Evolutionary conservation across 2,888 invertebrate genomes (phyloP), one percentile per base, ranked within the genome.

Genomic region (Drosophila nr. perissopoda): DNA sequence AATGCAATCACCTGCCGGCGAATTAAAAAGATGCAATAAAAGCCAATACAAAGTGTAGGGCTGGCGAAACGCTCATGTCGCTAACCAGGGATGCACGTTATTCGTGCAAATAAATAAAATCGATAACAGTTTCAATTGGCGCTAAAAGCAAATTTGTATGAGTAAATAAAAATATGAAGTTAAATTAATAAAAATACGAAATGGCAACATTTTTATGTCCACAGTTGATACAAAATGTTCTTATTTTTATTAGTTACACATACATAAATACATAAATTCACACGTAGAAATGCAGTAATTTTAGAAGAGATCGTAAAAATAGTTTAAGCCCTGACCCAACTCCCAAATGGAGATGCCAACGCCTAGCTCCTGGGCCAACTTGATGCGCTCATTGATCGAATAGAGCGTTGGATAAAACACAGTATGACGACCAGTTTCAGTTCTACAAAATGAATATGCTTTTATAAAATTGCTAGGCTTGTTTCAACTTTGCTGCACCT

Each of bases 311-410:
- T 99, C 98, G 92, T 98, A 99, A 93, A 99, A 99, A 92, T 97
- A 99, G 93, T 98, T 96, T 25, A 99, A 94, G 29, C 99, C 99
- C 93, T 99, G 99, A 0, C 99, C 99, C n/a, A 98, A 93, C 92
- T 99, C 99, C 99, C 99, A 99, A 86, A 99, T 96, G 0, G 98
- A 96, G 52, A 99, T 94, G 0, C 98, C 98, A 4, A 96, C 96
- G 11, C 97, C 96, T 60, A 97, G 94, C 91, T 97, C 95, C 67
- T 94, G 94, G 0, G 98, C 97, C 56, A 98, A 93, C 69, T 97
- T 95, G 21, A 99, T 93, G 78, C 99, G 94, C 91, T 95, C 94
- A 75, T 97, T 94, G 78, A 99, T 95, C 0, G 98, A 98, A 89
- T 95, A 95, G n/a, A 98, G 93, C 0, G 98, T 97, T 5, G 99